Conservation (phyloP, 1,140 invertebrate genomes). For the Drosophila triauraria region DNA sequence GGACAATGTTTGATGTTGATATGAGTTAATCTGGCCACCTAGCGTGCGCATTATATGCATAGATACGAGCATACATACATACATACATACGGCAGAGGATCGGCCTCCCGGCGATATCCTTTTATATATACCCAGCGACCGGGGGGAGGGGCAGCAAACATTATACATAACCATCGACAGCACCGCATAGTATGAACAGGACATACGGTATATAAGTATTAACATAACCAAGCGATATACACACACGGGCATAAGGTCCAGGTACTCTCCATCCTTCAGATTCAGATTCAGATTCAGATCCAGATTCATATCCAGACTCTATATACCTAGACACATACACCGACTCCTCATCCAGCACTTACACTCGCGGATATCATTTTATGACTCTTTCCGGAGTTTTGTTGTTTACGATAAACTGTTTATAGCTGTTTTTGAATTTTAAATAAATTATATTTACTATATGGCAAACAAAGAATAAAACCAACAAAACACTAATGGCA, state of each 20-base stretch:
- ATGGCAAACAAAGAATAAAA: conserved; percentile 45
- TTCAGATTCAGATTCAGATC: no score
- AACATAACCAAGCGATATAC: conserved; percentile 41
- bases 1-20: conserved; percentile 80
- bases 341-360: conserved; percentile 25
- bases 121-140: conserved; percentile 66
- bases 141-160: conserved; percentile 23
- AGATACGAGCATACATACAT: conserved; percentile 42
- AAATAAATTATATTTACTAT: conserved; percentile 82
- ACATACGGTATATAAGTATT: conserved; percentile 53
- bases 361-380: conserved; percentile 63
- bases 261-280: conserved; percentile 31
- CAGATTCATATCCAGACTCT: conserved; percentile 12
- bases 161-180: conserved; percentile 83
- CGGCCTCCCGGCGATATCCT: conserved; percentile 31
- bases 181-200: conserved; percentile 83
- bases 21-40: conserved; percentile 69
- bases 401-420: conserved; percentile 71
- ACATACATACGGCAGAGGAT: conserved; percentile 18
- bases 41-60: conserved; percentile 63
- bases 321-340: conserved; percentile 15
- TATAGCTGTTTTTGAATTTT: conserved; percentile 83
- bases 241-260: conserved; percentile 28
- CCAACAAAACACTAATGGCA: conserved; percentile 35
- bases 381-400: conserved; percentile 74